Base-by-base conservation (phyloP, 2,113 vertebrate genomes). In the Oncorhynchus clarkii region DNA sequence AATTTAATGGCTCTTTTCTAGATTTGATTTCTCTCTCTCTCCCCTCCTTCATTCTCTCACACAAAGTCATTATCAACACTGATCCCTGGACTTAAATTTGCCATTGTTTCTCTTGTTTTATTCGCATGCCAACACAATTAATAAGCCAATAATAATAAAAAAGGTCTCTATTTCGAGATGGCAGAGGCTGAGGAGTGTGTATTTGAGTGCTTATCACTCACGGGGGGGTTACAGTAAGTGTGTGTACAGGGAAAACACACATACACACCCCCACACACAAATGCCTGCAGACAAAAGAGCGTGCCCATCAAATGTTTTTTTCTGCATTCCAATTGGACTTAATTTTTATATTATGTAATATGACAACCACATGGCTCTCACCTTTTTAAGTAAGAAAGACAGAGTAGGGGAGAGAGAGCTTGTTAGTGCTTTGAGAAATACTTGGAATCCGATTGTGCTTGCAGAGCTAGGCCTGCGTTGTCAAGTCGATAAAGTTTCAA, bases 161-260 rank as follows among this genome's bases (percentile, higher is more conserved):
- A 54, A 73, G 66, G 57, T 31, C 45, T 54, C 6, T 48, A 74
- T 27, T 51, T 39, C 20, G 22, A 59, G 60, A 67, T 51, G 26
- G 70, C 31, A 79, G 49, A 76, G 39, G 78, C 20, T 26, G 11
- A 71, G 5, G 73, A 48, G 45, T 74, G 31, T 34, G 31, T 76
- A 82, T 77, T 60, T 26, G 24, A 14, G 60, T 31, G 64, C 75
- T 67, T 59, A 71, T 39, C 78, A 75, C 11, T 75, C 20, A 77
- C 77, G 67, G 45, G 39, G 66, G 69, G 39, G 71, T 78, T 79
- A 71, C 78, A 64, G 64, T 70, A 45, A 80, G 83, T 74, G 54
- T 77, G 74, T 59, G 51, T 71, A 78, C 75, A 64, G 77, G 84
- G 74, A 84, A 88, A 84, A 48, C n/a, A 69, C 34, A 22, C 13